Base-by-base conservation (phyloP, 2,888 invertebrate genomes). In the Agrochola litura region DNA sequence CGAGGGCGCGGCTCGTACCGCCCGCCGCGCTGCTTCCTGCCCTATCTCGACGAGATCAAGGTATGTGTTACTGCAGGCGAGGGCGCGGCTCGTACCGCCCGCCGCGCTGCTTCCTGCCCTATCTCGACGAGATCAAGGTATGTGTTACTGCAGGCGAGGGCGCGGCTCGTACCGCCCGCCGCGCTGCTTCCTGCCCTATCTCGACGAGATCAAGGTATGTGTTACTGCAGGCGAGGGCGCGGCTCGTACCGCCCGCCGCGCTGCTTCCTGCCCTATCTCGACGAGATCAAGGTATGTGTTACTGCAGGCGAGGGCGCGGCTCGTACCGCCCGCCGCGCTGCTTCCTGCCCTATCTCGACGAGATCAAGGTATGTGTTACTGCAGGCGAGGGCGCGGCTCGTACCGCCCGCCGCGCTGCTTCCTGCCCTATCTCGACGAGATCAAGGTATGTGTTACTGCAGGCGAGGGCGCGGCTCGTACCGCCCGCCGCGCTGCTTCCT, bases 281-380 rank as follows among this genome's bases (percentile, higher is more conserved):
- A 99, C 93, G 99, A 99, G 97, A 98, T 99, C 19, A 99, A 99
- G 97, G 98, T 98, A 41, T 30, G 30, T 30, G 30, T 30, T 2
- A 30, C 30, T 30, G 30, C 2, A 30, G 30, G 30, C 30, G 30
- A 30, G 97, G 98, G 37, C 97, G 98, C 71, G 98, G 98, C 76
- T 95, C 98, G 19, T 98, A 97, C 92, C 98, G 99, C 10, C 97
- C 99, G 86, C 99, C 99, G 71, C 97, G 99, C 65, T 97, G 99
- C 83, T 99, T 99, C 95, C 98, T 98, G 97, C 99, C 99, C 60
- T 99, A 99, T 94, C 98, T 98, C 89, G 99, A 99, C 93, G 99
- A 99, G 97, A 98, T 99, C 19, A 99, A 99, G 97, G 98, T 98
- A 41, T 30, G 30, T 30, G 30, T 30, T 2, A 30, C 30, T 30